These are phyloP conservation scores for Neopipo cinnamomea DNA, from an alignment of 2,113 vertebrate genomes.

Conservation along the genomic window DNA sequence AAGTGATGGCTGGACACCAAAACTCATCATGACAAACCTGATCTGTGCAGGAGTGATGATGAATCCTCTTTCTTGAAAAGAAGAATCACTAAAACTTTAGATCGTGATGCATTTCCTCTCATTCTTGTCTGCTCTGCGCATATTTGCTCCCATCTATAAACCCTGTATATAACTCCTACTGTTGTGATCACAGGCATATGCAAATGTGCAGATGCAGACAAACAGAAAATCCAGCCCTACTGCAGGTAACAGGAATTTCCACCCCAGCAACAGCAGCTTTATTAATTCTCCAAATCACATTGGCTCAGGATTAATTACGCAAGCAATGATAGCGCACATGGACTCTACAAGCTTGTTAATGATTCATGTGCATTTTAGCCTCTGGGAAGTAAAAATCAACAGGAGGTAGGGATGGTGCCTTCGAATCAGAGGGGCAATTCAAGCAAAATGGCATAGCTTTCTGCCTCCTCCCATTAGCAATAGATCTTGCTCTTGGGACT, in stretches of 20 bases:
- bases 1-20: not conserved
- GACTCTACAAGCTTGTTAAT: constrained; percentile 30
- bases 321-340: not conserved
- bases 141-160: not conserved
- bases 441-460: not conserved
- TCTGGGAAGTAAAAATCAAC: constrained; percentile 28
- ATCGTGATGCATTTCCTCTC: not conserved
- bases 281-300: constrained; percentile 37
- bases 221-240: constrained; percentile 35
- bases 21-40: not conserved
- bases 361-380: constrained; percentile 48
- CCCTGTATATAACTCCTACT: not conserved
- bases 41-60: rapidly evolving
- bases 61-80: not conserved
- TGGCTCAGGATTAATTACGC: constrained; percentile 46
- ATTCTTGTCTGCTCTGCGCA: not conserved
- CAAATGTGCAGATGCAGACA: not conserved
- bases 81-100: not conserved
- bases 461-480: not conserved
- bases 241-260: constrained; percentile 61
- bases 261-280: constrained; percentile 50
- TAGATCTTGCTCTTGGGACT: not conserved
- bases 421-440: not conserved
- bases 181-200: not conserved
- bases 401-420: not conserved